Evolutionary conservation across 2,797 vertebrate species (phyloP), one percentile per base, ranked within the genome.

Genomic region (Gila robusta): DNA sequence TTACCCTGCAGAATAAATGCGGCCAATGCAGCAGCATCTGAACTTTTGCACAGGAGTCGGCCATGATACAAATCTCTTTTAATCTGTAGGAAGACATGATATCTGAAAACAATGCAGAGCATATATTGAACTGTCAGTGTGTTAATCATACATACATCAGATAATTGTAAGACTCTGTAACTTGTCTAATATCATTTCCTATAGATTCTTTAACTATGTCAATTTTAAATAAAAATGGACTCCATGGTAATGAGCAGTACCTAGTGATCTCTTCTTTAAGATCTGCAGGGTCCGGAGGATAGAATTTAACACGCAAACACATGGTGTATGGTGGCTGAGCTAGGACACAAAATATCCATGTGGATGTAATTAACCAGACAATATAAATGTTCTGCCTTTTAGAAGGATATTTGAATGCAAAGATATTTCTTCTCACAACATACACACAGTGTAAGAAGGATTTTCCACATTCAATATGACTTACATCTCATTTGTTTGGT

Each of bases 31-130:
- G 98, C 98, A 0, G 98, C 98, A 0, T 99, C 98, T 0, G 97
- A 98, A 0, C 98, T 98, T 95, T 98, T 98, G 94, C 98, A 99
- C 91, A 99, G 96, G 47, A 99, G 96, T 11, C 98, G 97, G 7
- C 98, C 98, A 0, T 99, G 98, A 94, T 99, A 99, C 89, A 99
- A 96, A 94, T 99, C 98, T 93, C 98, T 95, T 93, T 99, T 99
- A 94, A 99, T 98, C 96, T 99, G 98, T 85, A 99, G 96, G 95
- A 99, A 99, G 90, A 99, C 97, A 82, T 98, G 91, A 93, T 99
- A 99, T 93, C 98, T 99, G 79, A 72, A 82, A 85, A 76, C 32
- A 87, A 72, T 26, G 35, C 14, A 64, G 35, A 84, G 26, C 19
- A 70, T 0, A 14, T 52, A 12, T 41, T 83, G 12, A 74, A 76